These are phyloP conservation scores for Uropetala carovei DNA, from an alignment of 2,888 invertebrate species.

Conservation along the genomic window DNA sequence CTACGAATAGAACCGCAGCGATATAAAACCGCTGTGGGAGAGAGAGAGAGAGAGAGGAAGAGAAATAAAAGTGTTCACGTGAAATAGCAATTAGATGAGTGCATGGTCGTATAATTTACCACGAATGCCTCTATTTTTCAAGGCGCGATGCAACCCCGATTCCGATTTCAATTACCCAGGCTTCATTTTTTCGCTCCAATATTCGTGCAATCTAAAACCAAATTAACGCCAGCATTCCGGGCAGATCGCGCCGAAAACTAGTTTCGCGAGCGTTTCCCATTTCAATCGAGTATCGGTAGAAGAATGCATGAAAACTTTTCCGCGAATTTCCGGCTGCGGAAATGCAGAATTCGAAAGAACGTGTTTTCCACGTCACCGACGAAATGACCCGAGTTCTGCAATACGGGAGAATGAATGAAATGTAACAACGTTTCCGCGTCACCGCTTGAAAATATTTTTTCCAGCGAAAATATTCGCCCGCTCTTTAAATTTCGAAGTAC, in stretches of 20 bases:
- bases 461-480: no score
- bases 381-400: background rate
- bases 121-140: background rate
- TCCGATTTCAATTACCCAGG: conserved; percentile 7
- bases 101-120: conserved; percentile 4
- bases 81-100: background rate
- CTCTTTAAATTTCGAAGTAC: no score
- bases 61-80: background rate
- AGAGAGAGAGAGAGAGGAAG: background rate
- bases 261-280: background rate
- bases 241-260: background rate
- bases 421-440: no score
- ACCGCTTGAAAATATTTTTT: no score
- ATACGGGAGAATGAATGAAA: background rate
- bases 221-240: background rate
- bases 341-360: background rate
- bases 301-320: background rate
- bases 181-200: background rate
- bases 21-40: no score
- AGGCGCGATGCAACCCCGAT: background rate
- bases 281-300: background rate
- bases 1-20: no score
- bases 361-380: background rate
- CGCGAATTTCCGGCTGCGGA: background rate
- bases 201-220: conserved; percentile 32